Evolutionary conservation across 2,113 vertebrate species (phyloP), one percentile per base, ranked within the genome.

Genomic region (Mystacornis crossleyi): DNA sequence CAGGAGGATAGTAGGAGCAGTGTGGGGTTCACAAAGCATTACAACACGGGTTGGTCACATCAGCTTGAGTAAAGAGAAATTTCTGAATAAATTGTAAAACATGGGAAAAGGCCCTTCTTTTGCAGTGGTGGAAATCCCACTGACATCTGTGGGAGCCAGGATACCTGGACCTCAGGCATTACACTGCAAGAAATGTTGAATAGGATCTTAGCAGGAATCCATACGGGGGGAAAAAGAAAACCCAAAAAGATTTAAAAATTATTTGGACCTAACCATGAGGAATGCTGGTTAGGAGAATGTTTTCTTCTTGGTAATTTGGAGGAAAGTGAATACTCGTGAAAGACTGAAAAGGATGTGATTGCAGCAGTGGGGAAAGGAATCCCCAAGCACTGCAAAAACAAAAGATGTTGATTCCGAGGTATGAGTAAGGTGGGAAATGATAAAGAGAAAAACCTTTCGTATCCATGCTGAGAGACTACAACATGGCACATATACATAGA

Each of bases 271-370:
- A 62, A 43, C 23, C 19, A 43, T 12, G 34, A 74, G 14, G 31
- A 90, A 70, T 54, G 5, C 3, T 62, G 20, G 18, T 45, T 40
- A 74, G 14, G 20, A 84, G 14, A 34, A 47, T 42, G 25, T 14
- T 34, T 72, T 58, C 12, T 55, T 54, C 54, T 20, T 47, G 23
- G 25, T n/a, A 10, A 81, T 74, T 67, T 84, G 36, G 33, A 64
- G 12, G 8, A 86, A 70, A 24, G 26, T 25, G 45, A 66, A 31
- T 47, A 14, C 50, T 82, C 0, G 0, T 26, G 50, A 65, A 72
- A 73, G 19, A 47, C 10, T 65, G 60, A 62, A 90, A 77, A 62
- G 6, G 13, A 53, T 0, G 1, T 28, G 14, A 6, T 18, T 65
- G 19, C 9, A 58, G 34, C 51, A 57, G 8, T 14, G 8, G 9